Evolutionary conservation across 2,113 vertebrate species (phyloP).

Genomic region (Hypomesus transpacificus): DNA sequence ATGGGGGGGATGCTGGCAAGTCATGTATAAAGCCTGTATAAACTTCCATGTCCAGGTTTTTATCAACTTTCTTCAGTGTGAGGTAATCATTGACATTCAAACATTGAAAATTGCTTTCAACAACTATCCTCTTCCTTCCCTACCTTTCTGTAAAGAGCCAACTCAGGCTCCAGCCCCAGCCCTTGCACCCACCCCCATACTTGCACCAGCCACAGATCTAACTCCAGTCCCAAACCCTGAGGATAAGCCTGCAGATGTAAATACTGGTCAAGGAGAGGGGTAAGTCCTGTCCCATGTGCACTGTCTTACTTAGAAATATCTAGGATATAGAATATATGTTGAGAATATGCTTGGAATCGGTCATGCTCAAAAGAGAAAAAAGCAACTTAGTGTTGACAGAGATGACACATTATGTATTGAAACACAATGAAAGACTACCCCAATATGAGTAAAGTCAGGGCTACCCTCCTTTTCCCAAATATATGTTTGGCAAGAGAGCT

Average conservation of each 20-base stretch:
- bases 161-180: constrained; percentile 10
- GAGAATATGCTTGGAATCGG: no score
- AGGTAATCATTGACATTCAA: constrained; percentile 1
- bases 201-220: not conserved
- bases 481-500: constrained; percentile 28
- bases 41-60: no score
- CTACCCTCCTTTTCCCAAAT: constrained; percentile 6
- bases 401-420: no score
- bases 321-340: no score
- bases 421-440: no score
- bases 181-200: not conserved
- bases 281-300: constrained; percentile 23
- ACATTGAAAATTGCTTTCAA: not conserved
- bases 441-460: no score
- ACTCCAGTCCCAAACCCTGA: not conserved
- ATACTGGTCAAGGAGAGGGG: constrained; percentile 42
- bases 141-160: constrained; percentile 4
- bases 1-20: no score
- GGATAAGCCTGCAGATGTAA: not conserved
- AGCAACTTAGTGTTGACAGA: no score
- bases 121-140: not conserved
- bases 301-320: not conserved
- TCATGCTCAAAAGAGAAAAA: no score
- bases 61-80: not conserved
- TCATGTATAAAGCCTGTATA: no score